Evolutionary conservation across 2,113 vertebrate species (phyloP).

Genomic region (Microcebus ravelobensis): DNA sequence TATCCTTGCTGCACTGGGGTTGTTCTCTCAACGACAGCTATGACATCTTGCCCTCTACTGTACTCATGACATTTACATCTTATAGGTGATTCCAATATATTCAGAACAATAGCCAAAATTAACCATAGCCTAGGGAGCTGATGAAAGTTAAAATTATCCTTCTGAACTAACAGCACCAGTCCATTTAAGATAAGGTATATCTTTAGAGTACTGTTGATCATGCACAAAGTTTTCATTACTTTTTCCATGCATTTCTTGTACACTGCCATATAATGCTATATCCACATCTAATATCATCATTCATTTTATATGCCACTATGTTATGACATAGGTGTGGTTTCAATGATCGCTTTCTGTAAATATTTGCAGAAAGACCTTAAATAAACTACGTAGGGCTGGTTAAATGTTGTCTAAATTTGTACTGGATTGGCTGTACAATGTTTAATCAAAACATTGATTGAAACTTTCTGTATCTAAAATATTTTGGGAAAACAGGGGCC

Average conservation of each 20-base stretch:
- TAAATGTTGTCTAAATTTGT: slow-evolving; percentile 25
- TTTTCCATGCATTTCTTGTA: background rate
- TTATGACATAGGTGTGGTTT: background rate
- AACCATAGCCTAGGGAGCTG: background rate
- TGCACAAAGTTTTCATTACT: background rate
- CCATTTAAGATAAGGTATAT: background rate
- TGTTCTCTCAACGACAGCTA: background rate
- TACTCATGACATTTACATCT: background rate
- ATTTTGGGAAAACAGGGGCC: background rate
- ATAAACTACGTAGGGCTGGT: background rate
- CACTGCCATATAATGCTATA: background rate
- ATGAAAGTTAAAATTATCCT: background rate
- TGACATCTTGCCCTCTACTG: background rate
- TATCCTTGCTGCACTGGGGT: background rate
- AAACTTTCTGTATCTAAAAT: slow-evolving; percentile 23
- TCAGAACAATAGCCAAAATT: slow-evolving; percentile 26
- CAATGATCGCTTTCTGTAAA: slow-evolving; percentile 20
- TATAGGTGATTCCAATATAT: background rate
- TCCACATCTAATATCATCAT: background rate
- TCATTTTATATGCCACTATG: background rate
- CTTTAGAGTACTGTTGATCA: background rate
- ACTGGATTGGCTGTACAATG: background rate
- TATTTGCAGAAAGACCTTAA: slow-evolving; percentile 45
- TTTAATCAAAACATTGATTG: background rate
- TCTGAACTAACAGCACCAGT: background rate